These are phyloP conservation scores for Drosophila falleni DNA, from an alignment of 2,888 invertebrate genomes.

Conservation along the genomic window DNA sequence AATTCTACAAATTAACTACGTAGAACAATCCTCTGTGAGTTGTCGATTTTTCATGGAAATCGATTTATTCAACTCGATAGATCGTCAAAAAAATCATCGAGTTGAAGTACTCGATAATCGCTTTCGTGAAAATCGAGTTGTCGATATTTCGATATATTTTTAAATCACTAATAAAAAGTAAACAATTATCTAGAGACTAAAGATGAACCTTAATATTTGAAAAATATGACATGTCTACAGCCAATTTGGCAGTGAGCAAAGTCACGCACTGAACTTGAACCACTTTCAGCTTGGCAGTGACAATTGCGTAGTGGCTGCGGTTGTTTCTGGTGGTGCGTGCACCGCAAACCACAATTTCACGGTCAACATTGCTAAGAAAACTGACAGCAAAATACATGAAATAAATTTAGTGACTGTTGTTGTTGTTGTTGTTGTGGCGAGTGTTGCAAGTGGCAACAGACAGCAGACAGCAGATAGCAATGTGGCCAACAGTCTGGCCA, in stretches of 20 bases:
- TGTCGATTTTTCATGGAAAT: too few species aligned
- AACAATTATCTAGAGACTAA: neutral
- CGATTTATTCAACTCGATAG: too few species aligned
- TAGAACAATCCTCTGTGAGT: too few species aligned
- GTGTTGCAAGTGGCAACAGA: slow-evolving; percentile 66
- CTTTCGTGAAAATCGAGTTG: too few species aligned
- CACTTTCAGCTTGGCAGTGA: slow-evolving; percentile 58
- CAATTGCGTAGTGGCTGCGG: slow-evolving; percentile 47
- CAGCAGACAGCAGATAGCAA: slow-evolving; percentile 27
- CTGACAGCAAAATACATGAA: slow-evolving; percentile 38
- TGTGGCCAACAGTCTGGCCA: slow-evolving; percentile 59
- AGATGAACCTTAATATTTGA: slow-evolving; percentile 6
- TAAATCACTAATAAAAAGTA: too few species aligned
- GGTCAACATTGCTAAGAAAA: slow-evolving; percentile 63
- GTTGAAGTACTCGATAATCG: too few species aligned
- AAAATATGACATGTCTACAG: neutral
- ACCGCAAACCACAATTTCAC: slow-evolving; percentile 59
- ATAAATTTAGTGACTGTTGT: slow-evolving; percentile 16
- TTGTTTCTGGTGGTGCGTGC: slow-evolving; percentile 53
- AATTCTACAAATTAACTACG: too few species aligned
- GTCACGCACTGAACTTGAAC: slow-evolving; percentile 74
- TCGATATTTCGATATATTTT: too few species aligned
- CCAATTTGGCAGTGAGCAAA: slow-evolving; percentile 46
- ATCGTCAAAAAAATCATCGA: too few species aligned
- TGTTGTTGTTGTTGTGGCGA: slow-evolving; percentile 25